Evolutionary conservation across 2,113 vertebrate genomes (phyloP).

Genomic region (Numida meleagris): DNA sequence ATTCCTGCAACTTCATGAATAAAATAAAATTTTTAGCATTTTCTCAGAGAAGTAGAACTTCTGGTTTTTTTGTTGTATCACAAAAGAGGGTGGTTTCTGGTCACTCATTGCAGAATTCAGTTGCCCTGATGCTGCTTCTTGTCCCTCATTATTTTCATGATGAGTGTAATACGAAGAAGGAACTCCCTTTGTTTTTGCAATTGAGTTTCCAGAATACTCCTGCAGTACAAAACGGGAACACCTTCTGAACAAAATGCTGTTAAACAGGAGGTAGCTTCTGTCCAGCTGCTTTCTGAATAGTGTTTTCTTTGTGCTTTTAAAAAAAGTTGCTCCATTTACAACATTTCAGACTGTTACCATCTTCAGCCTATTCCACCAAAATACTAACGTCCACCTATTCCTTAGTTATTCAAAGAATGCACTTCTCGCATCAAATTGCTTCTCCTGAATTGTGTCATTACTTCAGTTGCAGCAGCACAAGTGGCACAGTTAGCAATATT

Average conservation of each 20-base stretch:
- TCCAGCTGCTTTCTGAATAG: constrained; percentile 57
- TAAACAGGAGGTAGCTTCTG: constrained; percentile 56
- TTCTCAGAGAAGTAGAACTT: constrained; percentile 50
- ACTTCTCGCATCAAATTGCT: constrained; percentile 32
- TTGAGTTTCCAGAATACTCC: constrained; percentile 48
- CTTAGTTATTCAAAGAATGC: constrained; percentile 1
- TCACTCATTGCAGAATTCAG: constrained; percentile 3
- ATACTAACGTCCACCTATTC: background rate
- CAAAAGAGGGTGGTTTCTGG: background rate
- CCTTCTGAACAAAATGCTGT: constrained; percentile 59
- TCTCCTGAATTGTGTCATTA: background rate
- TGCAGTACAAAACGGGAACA: constrained; percentile 52
- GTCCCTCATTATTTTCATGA: background rate
- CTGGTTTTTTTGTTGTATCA: background rate
- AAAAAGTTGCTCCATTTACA: constrained; percentile 8
- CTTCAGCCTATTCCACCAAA: background rate
- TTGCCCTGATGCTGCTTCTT: constrained; percentile 46
- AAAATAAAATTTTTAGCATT: constrained; percentile 41
- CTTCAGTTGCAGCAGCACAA: constrained; percentile 53
- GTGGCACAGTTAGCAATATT: constrained; percentile 38
- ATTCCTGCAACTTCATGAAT: constrained; percentile 43
- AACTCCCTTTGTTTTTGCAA: constrained; percentile 30
- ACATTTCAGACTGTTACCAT: constrained; percentile 25
- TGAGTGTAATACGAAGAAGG: constrained; percentile 33
- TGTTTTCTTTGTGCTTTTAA: background rate